phyloP scores from a whole-genome alignment of 1,140 invertebrate species.

The Saxidomus purpurata region DNA sequence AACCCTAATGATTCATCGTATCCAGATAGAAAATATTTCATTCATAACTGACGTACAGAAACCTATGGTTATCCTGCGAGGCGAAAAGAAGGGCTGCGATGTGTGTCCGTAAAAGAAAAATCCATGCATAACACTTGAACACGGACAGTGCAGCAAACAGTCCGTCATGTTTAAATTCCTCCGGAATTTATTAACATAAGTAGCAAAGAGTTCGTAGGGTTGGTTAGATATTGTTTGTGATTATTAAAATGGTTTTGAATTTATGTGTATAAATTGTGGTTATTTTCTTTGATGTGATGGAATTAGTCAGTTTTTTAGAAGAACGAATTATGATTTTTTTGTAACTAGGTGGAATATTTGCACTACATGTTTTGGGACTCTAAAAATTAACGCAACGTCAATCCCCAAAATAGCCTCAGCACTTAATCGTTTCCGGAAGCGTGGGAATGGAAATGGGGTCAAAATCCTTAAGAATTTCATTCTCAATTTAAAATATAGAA shows the following conservation, averaged over 20 bases:
- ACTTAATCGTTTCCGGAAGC: not conserved
- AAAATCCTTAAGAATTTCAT: not conserved
- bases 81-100: conserved; percentile 49
- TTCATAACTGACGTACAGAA: conserved; percentile 58
- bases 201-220: conserved; percentile 38
- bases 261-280: not conserved
- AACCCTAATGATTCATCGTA: conserved; percentile 18
- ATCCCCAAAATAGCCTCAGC: conserved; percentile 6
- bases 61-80: conserved; percentile 36
- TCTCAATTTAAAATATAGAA: not conserved
- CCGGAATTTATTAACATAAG: conserved; percentile 63
- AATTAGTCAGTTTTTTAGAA: not conserved
- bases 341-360: too few relatives aligned
- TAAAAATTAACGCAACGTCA: not conserved
- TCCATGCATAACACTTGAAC: conserved; percentile 64
- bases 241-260: not conserved
- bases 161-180: conserved; percentile 44
- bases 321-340: not conserved
- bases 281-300: not conserved
- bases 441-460: not conserved
- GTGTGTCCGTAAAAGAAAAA: conserved; percentile 63
- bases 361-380: not conserved
- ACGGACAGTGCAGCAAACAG: conserved; percentile 38
- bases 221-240: not conserved
- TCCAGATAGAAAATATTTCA: conserved; percentile 40